Evolutionary conservation across 2,113 vertebrate species (phyloP).

Genomic region (Pica pica): DNA sequence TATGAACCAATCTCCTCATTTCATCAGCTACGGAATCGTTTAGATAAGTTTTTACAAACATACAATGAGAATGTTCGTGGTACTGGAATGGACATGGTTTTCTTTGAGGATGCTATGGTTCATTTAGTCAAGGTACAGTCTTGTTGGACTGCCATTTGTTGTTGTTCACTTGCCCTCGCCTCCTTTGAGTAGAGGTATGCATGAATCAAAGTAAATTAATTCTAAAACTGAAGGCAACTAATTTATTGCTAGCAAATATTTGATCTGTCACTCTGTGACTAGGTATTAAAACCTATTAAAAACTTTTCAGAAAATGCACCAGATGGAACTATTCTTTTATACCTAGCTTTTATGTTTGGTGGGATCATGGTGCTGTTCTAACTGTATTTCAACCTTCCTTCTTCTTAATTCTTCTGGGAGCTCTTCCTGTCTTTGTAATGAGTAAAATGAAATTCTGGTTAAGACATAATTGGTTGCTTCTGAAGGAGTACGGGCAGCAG

Average conservation of each 20-base stretch:
- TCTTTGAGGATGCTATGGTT: slow-evolving; percentile 91
- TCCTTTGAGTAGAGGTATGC: neutral
- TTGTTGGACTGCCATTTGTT: neutral
- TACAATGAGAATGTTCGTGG: slow-evolving; percentile 89
- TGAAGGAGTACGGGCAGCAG: neutral
- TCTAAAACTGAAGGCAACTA: neutral
- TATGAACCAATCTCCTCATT: slow-evolving; percentile 88
- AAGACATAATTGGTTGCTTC: neutral
- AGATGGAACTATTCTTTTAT: neutral
- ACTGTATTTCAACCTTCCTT: neutral
- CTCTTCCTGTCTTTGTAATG: neutral
- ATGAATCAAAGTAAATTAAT: neutral
- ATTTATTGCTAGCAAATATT: neutral
- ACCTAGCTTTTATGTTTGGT: neutral
- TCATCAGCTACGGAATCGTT: slow-evolving; percentile 75
- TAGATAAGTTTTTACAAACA: slow-evolving; percentile 83
- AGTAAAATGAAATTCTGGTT: neutral
- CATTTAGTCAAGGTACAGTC: slow-evolving; percentile 92
- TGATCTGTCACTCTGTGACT: neutral
- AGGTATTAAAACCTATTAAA: neutral
- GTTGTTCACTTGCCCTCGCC: neutral
- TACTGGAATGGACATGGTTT: slow-evolving; percentile 89
- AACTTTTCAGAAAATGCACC: neutral
- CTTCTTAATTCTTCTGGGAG: neutral
- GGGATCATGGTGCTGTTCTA: neutral